phyloP scores from a whole-genome alignment of 1,140 invertebrate genomes.

The Drosophila rhopaloa region DNA sequence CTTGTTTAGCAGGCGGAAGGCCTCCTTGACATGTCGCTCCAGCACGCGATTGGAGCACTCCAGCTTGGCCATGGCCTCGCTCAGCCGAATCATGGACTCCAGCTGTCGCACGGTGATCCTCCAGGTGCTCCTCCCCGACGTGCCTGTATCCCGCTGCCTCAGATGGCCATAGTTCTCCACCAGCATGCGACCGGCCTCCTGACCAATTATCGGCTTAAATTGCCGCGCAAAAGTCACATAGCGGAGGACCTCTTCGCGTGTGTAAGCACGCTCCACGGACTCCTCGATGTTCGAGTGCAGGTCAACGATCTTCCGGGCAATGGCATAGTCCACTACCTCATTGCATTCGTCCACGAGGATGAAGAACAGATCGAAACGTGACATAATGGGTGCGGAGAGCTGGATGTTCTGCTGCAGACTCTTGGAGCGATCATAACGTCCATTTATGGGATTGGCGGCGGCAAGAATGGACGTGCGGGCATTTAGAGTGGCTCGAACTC shows the following conservation, averaged over 20 bases:
- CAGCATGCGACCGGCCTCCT: conserved; percentile 93
- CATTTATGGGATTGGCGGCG: conserved; percentile 99
- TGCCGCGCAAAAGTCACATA: conserved; percentile 98
- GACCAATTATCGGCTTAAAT: conserved; percentile 96
- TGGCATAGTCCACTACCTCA: conserved; percentile 97
- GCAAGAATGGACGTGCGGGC: conserved; percentile 99
- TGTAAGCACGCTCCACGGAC: conserved; percentile 92
- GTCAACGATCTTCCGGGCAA: conserved; percentile 98
- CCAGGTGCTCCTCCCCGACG: conserved; percentile 92
- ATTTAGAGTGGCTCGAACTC: conserved; percentile 98
- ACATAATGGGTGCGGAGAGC: conserved; percentile 99
- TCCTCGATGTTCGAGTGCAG: conserved; percentile 94
- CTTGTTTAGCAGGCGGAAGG: conserved; percentile 97
- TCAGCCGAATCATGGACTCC: conserved; percentile 98
- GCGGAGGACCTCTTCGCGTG: conserved; percentile 93
- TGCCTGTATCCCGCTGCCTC: conserved; percentile 92
- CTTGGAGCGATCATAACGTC: conserved; percentile 97
- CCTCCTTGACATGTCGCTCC: conserved; percentile 96
- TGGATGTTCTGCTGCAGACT: conserved; percentile 98
- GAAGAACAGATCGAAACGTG: conserved; percentile 99
- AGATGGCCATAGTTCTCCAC: conserved; percentile 96
- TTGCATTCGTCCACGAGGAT: conserved; percentile 98
- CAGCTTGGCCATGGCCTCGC: conserved; percentile 98
- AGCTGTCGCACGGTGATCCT: conserved; percentile 99
- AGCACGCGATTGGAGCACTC: conserved; percentile 96